Evolutionary conservation across 2,888 invertebrate species (phyloP).

Genomic region (Trichogramma evanescens): DNA sequence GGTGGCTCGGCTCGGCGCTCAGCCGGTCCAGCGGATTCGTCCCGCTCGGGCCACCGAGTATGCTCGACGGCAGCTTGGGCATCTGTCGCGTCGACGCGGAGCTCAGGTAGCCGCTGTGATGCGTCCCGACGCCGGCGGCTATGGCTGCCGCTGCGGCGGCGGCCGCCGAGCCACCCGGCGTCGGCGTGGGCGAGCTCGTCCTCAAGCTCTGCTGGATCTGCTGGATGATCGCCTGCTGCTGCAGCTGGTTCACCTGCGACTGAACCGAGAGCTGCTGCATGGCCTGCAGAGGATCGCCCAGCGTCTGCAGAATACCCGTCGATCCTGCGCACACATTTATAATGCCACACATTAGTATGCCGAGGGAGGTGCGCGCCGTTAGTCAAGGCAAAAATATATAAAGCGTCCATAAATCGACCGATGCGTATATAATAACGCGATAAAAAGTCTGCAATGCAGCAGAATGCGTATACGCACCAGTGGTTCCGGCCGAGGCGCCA

Average conservation of each 20-base stretch:
- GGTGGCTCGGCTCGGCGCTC: conserved; percentile 23
- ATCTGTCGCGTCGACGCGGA: conserved; percentile 33
- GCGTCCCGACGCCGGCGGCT: too few species aligned
- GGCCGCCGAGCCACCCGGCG: conserved; percentile 15
- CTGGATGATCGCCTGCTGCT: conserved; percentile 45
- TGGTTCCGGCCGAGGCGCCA: conserved; percentile 38
- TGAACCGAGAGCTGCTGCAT: conserved; percentile 45
- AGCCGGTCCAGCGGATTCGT: conserved; percentile 43
- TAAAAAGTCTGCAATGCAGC: not conserved
- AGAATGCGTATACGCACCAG: conserved; percentile 29
- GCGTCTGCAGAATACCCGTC: conserved; percentile 41
- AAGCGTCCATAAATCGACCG: not conserved
- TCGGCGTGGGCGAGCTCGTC: conserved; percentile 41
- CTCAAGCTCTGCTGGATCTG: conserved; percentile 45
- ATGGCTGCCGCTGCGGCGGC: too few species aligned
- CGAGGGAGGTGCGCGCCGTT: too few species aligned
- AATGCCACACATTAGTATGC: not conserved
- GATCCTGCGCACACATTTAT: conserved; percentile 23
- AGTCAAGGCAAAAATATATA: too few species aligned
- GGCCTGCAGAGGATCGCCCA: conserved; percentile 43
- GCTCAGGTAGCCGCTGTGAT: conserved; percentile 4
- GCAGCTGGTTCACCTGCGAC: conserved; percentile 44
- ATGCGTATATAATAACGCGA: too few species aligned
- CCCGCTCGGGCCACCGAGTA: conserved; percentile 23
- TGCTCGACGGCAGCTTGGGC: conserved; percentile 42